A percentile compares a stretch with the other conserved stretches of the same genome.
phyloP scores from a whole-genome alignment of 1,140 invertebrate genomes.

The Bilobella aurantiaca region DNA sequence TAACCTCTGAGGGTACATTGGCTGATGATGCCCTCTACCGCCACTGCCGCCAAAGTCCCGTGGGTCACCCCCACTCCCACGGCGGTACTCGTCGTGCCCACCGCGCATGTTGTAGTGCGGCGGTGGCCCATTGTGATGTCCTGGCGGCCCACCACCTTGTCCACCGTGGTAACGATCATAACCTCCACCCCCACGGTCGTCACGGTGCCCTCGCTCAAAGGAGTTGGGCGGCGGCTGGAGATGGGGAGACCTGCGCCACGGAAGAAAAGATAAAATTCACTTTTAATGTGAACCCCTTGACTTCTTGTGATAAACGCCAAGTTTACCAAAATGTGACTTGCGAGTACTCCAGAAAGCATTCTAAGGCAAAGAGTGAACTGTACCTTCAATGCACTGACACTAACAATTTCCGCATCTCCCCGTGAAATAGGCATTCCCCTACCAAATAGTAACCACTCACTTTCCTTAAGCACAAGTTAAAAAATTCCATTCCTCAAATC shows the following conservation, averaged over 20 bases:
- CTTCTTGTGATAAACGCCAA: too few species aligned
- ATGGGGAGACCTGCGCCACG: slow-evolving; percentile 1
- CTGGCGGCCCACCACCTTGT: slow-evolving; percentile 14
- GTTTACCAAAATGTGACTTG: too few species aligned
- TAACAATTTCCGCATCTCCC: too few species aligned
- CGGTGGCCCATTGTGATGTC: slow-evolving; percentile 54
- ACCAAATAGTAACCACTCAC: too few species aligned
- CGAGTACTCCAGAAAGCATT: too few species aligned
- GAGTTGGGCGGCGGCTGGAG: background rate
- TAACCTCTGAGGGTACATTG: background rate
- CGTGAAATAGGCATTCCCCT: too few species aligned
- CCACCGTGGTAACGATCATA: slow-evolving; percentile 28
- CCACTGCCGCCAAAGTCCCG: slow-evolving; percentile 32
- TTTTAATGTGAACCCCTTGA: background rate
- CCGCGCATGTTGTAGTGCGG: background rate
- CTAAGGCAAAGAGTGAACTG: too few species aligned
- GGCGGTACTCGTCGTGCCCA: slow-evolving; percentile 13
- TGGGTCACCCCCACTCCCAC: slow-evolving; percentile 37
- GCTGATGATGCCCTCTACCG: slow-evolving; percentile 7
- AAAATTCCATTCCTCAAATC: too few species aligned
- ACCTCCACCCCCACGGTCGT: slow-evolving; percentile 14
- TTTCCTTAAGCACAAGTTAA: too few species aligned
- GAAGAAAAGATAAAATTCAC: background rate
- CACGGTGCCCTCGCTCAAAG: background rate
- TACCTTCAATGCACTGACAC: too few species aligned